These are phyloP conservation scores for Heliconius cydno DNA, from an alignment of 2,888 invertebrate species.

Conservation along the genomic window DNA sequence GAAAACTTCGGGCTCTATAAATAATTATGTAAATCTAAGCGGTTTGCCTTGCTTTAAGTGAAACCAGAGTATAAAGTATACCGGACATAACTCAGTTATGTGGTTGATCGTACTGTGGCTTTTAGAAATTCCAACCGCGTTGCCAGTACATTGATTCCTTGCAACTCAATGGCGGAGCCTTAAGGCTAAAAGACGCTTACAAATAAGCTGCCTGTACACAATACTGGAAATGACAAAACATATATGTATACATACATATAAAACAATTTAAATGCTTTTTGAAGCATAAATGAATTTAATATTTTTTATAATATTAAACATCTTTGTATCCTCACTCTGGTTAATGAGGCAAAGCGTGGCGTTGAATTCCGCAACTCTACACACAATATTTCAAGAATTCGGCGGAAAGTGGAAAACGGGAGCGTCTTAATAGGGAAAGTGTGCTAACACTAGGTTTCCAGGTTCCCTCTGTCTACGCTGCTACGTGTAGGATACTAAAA, in stretches of 20 bases:
- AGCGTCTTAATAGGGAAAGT: too few species aligned
- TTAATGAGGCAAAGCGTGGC: too few species aligned
- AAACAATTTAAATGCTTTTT: not conserved
- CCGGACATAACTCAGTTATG: conserved; percentile 42
- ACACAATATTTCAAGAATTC: too few species aligned
- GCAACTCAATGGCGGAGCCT: conserved; percentile 47
- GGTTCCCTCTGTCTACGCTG: too few species aligned
- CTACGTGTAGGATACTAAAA: too few species aligned
- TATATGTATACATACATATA: not conserved
- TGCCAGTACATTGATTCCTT: conserved; percentile 48
- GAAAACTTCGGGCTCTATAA: conserved; percentile 47
- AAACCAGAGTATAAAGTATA: conserved; percentile 34
- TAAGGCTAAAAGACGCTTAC: conserved; percentile 53
- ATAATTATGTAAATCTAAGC: conserved; percentile 42
- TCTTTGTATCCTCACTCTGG: too few species aligned
- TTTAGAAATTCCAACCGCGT: conserved; percentile 51
- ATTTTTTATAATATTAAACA: too few species aligned
- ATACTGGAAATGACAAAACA: not conserved
- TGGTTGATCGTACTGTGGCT: conserved; percentile 40
- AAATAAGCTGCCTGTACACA: conserved; percentile 56
- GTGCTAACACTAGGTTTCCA: too few species aligned
- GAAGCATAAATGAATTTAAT: not conserved
- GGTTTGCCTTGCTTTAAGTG: conserved; percentile 25
- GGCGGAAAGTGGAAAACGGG: too few species aligned
- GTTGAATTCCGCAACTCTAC: too few species aligned